Percentiles rank a stretch among this genome's conserved stretches.
Conservation (phyloP, 64 coral and sea anemone species). For the Stichodactyla helianthus region DNA sequence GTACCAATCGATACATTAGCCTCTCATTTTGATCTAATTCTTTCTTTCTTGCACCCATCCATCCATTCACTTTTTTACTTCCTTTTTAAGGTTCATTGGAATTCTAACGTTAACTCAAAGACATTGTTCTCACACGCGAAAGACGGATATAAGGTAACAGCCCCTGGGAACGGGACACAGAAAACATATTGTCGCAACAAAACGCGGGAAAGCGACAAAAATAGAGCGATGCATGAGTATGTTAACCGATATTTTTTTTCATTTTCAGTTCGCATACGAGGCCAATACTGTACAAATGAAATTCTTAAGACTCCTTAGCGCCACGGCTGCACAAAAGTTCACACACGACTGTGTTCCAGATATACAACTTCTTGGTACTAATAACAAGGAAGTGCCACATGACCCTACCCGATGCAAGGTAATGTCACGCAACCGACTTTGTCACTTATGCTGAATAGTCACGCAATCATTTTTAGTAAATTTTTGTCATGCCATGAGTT, state of each 20-base stretch:
- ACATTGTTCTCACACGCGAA: not conserved
- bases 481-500: not conserved
- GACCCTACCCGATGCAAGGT: slow-evolving; percentile 36
- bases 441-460: not conserved
- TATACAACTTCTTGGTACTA: slow-evolving; percentile 36
- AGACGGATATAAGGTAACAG: not conserved
- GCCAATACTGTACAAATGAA: slow-evolving; percentile 66
- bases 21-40: not conserved
- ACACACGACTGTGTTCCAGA: slow-evolving; percentile 40
- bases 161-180: no score
- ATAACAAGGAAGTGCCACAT: slow-evolving; percentile 23
- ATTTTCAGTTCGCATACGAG: slow-evolving; percentile 40
- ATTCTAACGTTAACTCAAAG: not conserved
- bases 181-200: no score
- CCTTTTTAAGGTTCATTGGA: slow-evolving; percentile 28
- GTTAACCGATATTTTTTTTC: not conserved
- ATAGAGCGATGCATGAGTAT: no score
- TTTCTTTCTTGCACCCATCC: not conserved
- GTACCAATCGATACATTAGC: no score
- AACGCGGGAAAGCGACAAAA: no score
- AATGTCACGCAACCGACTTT: not conserved
- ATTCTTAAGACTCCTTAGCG: slow-evolving; percentile 71
- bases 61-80: not conserved
- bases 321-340: slow-evolving; percentile 42
- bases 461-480: not conserved